Conservation (phyloP, 2,888 invertebrate species). For the Cheilosia soror region DNA sequence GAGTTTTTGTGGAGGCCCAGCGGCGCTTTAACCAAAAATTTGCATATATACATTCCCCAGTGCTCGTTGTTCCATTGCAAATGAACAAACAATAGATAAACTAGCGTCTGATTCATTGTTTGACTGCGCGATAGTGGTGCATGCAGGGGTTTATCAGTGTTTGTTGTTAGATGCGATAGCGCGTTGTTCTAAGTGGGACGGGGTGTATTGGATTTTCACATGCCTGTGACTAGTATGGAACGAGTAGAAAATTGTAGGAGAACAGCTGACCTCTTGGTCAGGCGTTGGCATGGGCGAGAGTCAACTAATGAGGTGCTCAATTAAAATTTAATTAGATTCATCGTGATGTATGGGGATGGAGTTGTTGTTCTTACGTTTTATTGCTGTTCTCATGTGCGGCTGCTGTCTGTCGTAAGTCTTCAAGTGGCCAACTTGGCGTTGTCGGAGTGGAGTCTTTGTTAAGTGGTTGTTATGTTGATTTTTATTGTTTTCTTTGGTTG, state of each 20-base stretch:
- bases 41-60: slow-evolving; percentile 36
- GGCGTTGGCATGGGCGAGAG: slow-evolving; percentile 34
- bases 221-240: slow-evolving; percentile 17
- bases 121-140: slow-evolving; percentile 13
- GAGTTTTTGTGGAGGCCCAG: slow-evolving; percentile 9
- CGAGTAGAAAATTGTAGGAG: neutral
- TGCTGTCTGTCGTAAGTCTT: slow-evolving; percentile 28
- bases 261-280: slow-evolving; percentile 61
- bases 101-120: slow-evolving; percentile 46
- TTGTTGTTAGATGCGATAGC: slow-evolving; percentile 32
- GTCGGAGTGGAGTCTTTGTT: neutral
- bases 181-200: slow-evolving; percentile 17
- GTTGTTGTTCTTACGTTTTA: neutral
- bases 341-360: slow-evolving; percentile 20
- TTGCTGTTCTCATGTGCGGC: slow-evolving; percentile 2
- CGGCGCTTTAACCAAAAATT: slow-evolving; percentile 38
- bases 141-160: slow-evolving; percentile 6
- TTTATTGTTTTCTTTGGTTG: slow-evolving; percentile 11
- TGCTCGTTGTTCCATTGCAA: slow-evolving; percentile 35
- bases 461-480: slow-evolving; percentile 48
- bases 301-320: slow-evolving; percentile 70
- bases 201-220: slow-evolving; percentile 19
- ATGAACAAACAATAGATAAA: slow-evolving; percentile 66
- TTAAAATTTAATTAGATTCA: slow-evolving; percentile 70
- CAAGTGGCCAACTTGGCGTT: slow-evolving; percentile 7